A percentile compares a stretch with the other conserved stretches of the same genome.
Conservation (phyloP, 2,113 vertebrate genomes). For the Oreocharis arfaki region DNA sequence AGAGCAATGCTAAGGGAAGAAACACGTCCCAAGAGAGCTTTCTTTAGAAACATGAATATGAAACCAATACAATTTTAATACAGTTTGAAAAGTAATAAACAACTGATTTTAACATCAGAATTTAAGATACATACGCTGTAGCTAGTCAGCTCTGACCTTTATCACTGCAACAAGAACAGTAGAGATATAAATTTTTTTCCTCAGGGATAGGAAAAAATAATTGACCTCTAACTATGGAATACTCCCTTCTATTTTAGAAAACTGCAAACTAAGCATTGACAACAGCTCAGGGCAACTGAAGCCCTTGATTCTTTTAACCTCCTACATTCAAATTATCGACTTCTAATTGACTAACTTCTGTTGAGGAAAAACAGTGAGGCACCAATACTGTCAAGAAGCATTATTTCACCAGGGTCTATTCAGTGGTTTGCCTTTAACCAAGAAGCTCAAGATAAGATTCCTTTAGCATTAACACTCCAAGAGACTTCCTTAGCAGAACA, state of each 20-base stretch:
- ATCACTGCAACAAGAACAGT: background rate
- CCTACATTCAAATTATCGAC: conserved; percentile 1
- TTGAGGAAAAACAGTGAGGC: background rate
- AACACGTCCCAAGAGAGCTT: background rate
- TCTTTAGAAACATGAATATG: background rate
- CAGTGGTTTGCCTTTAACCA: background rate
- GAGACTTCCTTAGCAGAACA: background rate
- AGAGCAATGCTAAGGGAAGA: background rate
- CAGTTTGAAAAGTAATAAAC: background rate
- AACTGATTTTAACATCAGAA: background rate
- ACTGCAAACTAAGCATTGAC: conserved; percentile 51
- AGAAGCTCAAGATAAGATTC: background rate
- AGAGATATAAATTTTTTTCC: background rate
- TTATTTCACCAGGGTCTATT: background rate
- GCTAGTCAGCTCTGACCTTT: background rate
- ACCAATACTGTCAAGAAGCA: background rate
- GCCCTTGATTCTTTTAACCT: conserved; percentile 20
- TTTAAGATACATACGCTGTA: background rate
- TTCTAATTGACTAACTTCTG: background rate
- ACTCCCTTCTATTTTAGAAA: conserved; percentile 20
- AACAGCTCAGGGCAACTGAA: conserved; percentile 47
- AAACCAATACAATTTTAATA: background rate
- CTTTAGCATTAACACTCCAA: background rate
- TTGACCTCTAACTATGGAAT: conserved; percentile 21
- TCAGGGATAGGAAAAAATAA: conserved; percentile 48